phyloP scores from a whole-genome alignment of 2,888 invertebrate genomes.

The Leptura quadrifasciata region DNA sequence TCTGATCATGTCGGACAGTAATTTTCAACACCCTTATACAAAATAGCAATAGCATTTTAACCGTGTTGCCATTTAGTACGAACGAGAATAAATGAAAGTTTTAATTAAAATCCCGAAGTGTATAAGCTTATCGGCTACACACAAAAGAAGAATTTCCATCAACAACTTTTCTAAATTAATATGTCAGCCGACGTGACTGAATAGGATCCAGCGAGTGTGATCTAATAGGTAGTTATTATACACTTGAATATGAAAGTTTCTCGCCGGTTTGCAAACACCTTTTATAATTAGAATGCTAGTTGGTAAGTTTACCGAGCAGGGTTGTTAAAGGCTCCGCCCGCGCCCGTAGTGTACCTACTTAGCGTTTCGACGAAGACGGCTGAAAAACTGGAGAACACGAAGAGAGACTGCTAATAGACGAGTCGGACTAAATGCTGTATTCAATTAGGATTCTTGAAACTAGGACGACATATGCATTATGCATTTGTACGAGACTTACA shows the following conservation, averaged over 20 bases:
- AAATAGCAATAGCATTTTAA: too few species aligned
- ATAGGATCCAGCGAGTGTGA: background rate
- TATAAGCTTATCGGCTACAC: background rate
- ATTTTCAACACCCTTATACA: too few species aligned
- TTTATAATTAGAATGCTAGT: slow-evolving; percentile 10
- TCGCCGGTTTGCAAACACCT: slow-evolving; percentile 15
- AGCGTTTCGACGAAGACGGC: slow-evolving; percentile 12
- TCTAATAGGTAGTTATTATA: slow-evolving; percentile 27
- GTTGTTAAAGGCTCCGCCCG: background rate
- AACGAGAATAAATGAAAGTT: background rate
- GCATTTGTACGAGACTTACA: slow-evolving; percentile 44
- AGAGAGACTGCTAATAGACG: slow-evolving; percentile 41
- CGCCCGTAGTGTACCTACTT: slow-evolving; percentile 1
- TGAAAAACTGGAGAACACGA: slow-evolving; percentile 35
- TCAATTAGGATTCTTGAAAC: slow-evolving; percentile 49
- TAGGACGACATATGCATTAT: slow-evolving; percentile 49
- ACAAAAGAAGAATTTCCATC: background rate
- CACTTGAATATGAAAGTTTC: slow-evolving; percentile 34
- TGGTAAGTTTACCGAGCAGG: background rate
- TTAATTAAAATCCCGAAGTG: slow-evolving; percentile 2
- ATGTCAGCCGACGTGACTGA: background rate
- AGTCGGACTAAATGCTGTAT: slow-evolving; percentile 48
- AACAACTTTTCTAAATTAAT: slow-evolving; percentile 12
- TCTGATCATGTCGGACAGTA: too few species aligned
- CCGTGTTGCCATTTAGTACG: too few species aligned